These are phyloP conservation scores for Palythoa grandis DNA, from an alignment of 92 coral and sea anemone genomes.

Conservation along the genomic window DNA sequence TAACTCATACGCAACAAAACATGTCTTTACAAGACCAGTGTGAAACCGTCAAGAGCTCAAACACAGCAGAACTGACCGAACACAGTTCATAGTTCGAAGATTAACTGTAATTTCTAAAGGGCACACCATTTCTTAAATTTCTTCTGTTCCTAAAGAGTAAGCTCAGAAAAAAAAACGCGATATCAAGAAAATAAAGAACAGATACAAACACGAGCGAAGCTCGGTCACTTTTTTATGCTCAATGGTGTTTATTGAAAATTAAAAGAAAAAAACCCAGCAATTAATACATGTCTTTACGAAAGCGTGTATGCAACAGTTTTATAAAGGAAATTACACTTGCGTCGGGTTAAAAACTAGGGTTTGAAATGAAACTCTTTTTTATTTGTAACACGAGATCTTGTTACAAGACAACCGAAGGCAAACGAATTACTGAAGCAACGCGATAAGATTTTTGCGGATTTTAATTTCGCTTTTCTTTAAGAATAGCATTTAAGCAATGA, in stretches of 20 bases:
- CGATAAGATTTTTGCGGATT: conserved; percentile 17
- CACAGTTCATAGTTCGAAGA: not conserved
- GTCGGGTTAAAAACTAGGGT: not conserved
- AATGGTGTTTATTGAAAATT: not conserved
- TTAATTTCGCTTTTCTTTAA: conserved; percentile 23
- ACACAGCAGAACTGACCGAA: not conserved
- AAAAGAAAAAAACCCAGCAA: not conserved
- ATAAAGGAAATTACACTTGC: not conserved
- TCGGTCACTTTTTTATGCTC: not conserved
- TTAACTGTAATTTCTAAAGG: not conserved
- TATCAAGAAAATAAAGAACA: not conserved
- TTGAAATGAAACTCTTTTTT: not conserved
- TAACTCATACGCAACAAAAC: not conserved
- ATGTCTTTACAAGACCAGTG: not conserved
- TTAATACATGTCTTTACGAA: not conserved
- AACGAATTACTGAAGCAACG: not conserved
- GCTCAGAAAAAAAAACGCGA: not conserved
- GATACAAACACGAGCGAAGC: not conserved
- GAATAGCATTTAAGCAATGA: not conserved
- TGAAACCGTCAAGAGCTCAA: not conserved
- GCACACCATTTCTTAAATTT: not conserved
- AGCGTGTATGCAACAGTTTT: not conserved
- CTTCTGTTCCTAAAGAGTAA: not conserved
- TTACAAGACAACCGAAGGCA: conserved; percentile 17
- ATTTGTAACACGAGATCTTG: not conserved